Evolutionary conservation across 1,140 invertebrate species (phyloP), one percentile per base, ranked within the genome.

Genomic region (Bombus soroeensis): DNA sequence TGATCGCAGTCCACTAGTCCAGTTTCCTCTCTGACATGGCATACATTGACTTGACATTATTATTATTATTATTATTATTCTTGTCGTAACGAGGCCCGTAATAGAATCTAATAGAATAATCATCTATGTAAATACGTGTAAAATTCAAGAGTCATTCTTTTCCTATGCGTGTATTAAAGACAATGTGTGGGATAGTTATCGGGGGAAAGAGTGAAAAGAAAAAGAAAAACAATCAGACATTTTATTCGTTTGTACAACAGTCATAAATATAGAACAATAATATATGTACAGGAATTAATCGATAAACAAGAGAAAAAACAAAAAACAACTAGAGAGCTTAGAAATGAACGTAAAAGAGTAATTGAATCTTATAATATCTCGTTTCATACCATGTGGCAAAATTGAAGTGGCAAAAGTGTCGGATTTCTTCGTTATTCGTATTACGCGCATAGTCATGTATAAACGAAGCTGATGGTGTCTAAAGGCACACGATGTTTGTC

Each of bases 231-330:
- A 28, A 10, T 71, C 39, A 15, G 1, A 39, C 10, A 9, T 25
- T 62, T 81, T 74, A 62, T 81, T 82, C 34, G 2, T 64, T n/a
- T 47, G 8, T 22, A 37, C 64, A 75, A 82, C 66, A 64, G 3
- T 75, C 64, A 82, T 28, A 62, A 37, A 62, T 82, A 81, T 53
- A 53, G 47, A 22, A 18, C 25, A 37, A n/a, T 22, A 64, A 34
- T 59, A 41, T 22, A 82, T 34, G 18, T 43, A 81, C 53, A 81
- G n/a, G n/a, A 13, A 34, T 22, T 53, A 53, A 3, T 22, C 37
- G 47, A n/a, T 25, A 62, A 81, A 18, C 4, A 62, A n/a, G 39
- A 32, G 6, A 6, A 22, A 37, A 32, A 71, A 34, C 2, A 32
- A 34, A 3, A 66, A 32, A 66, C 15, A 32, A 64, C 32, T n/a